A percentile compares a stretch with the other conserved stretches of the same genome.
Evolutionary conservation across 2,888 invertebrate genomes (phyloP).

Genomic region (Tipula helvola): DNA sequence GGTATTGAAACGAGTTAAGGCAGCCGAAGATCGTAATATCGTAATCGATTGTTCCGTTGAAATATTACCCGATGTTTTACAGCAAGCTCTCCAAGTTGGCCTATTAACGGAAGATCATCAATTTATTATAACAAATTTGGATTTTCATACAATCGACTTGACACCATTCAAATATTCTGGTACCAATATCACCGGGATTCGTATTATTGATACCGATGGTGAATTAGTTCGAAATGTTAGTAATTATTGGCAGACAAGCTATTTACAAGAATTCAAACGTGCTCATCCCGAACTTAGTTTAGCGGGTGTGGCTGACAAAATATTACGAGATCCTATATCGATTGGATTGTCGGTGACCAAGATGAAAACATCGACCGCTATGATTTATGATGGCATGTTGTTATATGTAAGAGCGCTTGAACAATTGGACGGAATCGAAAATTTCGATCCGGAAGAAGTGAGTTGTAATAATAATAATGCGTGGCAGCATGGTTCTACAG

Average conservation of each 20-base stretch:
- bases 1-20: conserved; percentile 55
- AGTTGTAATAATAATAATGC: conserved; percentile 47
- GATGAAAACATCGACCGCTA: conserved; percentile 52
- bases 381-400: conserved; percentile 73
- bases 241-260: background rate
- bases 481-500: conserved; percentile 71
- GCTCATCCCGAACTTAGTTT: background rate
- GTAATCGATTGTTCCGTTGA: conserved; percentile 60
- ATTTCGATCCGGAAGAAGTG: conserved; percentile 39
- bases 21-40: conserved; percentile 53
- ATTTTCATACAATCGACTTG: conserved; percentile 68
- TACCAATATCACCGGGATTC: conserved; percentile 65
- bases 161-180: conserved; percentile 67
- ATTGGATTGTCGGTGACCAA: conserved; percentile 15
- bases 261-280: too few relatives aligned
- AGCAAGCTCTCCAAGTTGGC: conserved; percentile 68
- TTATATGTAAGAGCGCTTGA: conserved; percentile 66
- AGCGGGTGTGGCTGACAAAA: conserved; percentile 26
- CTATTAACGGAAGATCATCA: conserved; percentile 67
- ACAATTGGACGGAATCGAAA: conserved; percentile 42
- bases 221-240: conserved; percentile 20
- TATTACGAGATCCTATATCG: conserved; percentile 22
- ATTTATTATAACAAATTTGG: conserved; percentile 67
- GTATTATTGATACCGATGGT: conserved; percentile 48
- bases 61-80: conserved; percentile 43